Evolutionary conservation across 2,888 invertebrate species (phyloP), one percentile per base, ranked within the genome.

Genomic region (Drosophila melanosoma): DNA sequence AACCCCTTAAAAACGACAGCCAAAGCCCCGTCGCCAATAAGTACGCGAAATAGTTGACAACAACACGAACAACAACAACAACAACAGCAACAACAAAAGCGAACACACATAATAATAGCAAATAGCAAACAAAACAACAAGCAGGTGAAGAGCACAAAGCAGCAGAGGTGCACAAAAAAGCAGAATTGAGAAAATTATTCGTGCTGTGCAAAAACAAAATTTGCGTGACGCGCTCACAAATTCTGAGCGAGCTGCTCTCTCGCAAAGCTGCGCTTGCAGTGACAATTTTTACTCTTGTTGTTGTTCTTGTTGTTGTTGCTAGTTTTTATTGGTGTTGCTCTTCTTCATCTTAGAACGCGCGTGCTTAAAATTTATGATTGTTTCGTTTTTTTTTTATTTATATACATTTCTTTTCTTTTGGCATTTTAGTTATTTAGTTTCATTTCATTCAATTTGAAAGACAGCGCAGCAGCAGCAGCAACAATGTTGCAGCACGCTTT

Each of bases 11-110:
- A 69, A 70, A 57, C 69, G 69, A 38, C 69, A 68, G 68, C 62
- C 68, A 48, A 76, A 81, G 77, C 88, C 74, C 71, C 63, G 51
- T 64, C 65, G 54, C 62, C 57, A 74, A 73, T 58, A 76, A 85
- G 79, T 83, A 83, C 82, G 82, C 84, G 74, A 75, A 87, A 87
- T 87, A 86, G 85, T 89, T 86, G 87, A 84, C 89, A 89, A 77
- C 66, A 67, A 60, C 60, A n/a, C n/a, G n/a, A 80, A 51, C 58
- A 69, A 26, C 72, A 58, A 40, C 66, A 67, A 60, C 60, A 80
- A 51, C 58, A 69, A 26, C 72, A 58, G 38, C 70, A 62, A 40
- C 76, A 66, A 65, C 42, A 52, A 53, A 49, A 58, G 38, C 70
- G 61, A 53, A 76, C 58, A 79, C 48, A 77, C 64, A 75, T 51